Evolutionary conservation across 2,113 vertebrate genomes (phyloP).

Genomic region (Sylvietta virens): DNA sequence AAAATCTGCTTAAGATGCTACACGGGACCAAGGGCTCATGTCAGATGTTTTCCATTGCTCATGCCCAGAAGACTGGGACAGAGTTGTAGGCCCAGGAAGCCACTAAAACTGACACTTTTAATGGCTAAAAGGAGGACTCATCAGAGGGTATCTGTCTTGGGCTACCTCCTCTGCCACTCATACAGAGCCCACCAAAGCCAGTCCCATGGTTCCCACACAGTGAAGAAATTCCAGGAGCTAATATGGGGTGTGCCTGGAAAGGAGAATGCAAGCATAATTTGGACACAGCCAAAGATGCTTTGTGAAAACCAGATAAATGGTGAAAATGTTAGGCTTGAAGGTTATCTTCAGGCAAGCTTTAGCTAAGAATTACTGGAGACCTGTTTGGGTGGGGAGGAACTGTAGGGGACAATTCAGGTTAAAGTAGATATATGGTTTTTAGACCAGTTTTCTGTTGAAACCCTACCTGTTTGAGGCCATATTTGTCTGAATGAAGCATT

Average conservation of each 20-base stretch:
- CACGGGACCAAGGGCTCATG: neutral
- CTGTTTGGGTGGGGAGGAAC: neutral
- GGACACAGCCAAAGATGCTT: neutral
- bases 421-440: neutral
- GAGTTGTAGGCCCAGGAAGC: too few species aligned
- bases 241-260: accelerated
- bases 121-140: neutral
- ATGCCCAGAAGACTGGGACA: neutral
- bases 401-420: neutral
- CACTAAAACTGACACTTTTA: neutral
- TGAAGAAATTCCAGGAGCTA: neutral
- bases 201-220: neutral
- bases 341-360: neutral
- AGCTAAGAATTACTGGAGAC: neutral
- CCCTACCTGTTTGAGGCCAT: neutral
- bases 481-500: neutral
- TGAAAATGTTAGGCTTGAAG: neutral
- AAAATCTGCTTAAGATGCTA: neutral
- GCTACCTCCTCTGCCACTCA: neutral
- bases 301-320: neutral
- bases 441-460: neutral
- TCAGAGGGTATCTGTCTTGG: neutral
- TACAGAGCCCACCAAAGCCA: neutral
- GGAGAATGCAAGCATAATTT: neutral
- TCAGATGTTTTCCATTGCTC: neutral